Conservation (phyloP, 2,113 vertebrate genomes). For the Ctenodactylus gundi region DNA sequence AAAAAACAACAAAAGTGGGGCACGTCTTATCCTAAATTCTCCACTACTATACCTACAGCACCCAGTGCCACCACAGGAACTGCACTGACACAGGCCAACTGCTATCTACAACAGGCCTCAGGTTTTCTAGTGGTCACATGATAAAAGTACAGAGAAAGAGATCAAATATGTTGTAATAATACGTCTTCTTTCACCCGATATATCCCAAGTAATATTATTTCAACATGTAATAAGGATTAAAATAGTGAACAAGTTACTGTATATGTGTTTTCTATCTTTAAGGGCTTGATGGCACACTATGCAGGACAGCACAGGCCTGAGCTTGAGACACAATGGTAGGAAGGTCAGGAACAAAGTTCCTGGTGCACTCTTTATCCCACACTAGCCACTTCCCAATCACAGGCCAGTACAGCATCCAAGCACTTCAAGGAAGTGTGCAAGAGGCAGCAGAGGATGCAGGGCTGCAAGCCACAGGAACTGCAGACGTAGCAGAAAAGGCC, state of each 20-base stretch:
- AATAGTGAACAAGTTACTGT: neutral
- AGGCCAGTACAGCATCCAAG: neutral
- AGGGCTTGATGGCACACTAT: too few relatives aligned
- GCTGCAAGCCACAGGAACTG: neutral
- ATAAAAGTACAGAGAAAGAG: neutral
- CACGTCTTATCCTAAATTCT: neutral
- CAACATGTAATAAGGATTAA: neutral
- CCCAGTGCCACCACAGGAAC: too few relatives aligned
- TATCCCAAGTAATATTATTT: neutral
- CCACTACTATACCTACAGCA: neutral
- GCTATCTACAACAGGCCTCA: neutral
- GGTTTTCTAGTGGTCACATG: neutral
- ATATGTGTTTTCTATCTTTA: neutral
- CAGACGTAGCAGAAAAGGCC: neutral
- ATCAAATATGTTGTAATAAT: neutral
- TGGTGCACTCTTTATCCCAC: neutral
- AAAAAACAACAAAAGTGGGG: neutral
- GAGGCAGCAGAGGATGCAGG: neutral
- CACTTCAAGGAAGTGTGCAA: neutral
- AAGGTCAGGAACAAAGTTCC: neutral
- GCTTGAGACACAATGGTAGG: neutral
- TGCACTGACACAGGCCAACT: neutral
- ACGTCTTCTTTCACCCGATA: slow-evolving; percentile 7
- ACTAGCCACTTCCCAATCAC: neutral
- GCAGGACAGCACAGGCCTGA: neutral